Evolutionary conservation across 2,113 vertebrate species (phyloP), one percentile per base, ranked within the genome.

Genomic region (Pyxicephalus adspersus): DNA sequence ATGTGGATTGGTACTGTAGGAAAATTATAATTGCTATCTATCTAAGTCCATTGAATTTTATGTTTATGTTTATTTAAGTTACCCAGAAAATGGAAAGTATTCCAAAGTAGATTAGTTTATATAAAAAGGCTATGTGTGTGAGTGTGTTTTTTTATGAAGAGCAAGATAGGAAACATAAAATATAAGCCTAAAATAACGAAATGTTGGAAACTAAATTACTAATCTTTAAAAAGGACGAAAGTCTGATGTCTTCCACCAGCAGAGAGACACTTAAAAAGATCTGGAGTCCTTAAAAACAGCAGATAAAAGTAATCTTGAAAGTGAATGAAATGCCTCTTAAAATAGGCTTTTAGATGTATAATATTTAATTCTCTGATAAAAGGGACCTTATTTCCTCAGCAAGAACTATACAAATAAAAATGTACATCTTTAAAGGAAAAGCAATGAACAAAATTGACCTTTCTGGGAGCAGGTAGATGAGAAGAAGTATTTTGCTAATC

Each of bases 401-500:
- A 85, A 20, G 84, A 84, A 83, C 81, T 84, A 88, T 84, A 91
- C 84, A 90, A 91, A 91, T 87, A 89, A 87, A 82, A 88, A 84
- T 76, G 84, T 89, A 87, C 89, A 91, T 92, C 91, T 94, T 94
- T 90, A 93, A 94, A 94, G 92, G 86, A 88, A 93, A 91, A 93
- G 93, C 93, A 94, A 92, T 94, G 95, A 92, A 90, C 91, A 93
- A 93, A 94, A 94, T 89, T 95, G 94, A 95, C 94, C 94, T 95
- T 95, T 95, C 93, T 94, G 90, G 90, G 90, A 93, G 93, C 91
- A 94, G 92, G 93, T 91, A 94, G 93, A 95, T 94, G 94, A 95
- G 93, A 95, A 92, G 93, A 94, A 93, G 93, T 95, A 94, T 94
- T 94, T 92, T 91, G 93, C 89, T 95, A 95, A 95, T 95, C 94